These are phyloP conservation scores for Lepus timidus DNA, from an alignment of 2,113 vertebrate genomes.

Conservation along the genomic window DNA sequence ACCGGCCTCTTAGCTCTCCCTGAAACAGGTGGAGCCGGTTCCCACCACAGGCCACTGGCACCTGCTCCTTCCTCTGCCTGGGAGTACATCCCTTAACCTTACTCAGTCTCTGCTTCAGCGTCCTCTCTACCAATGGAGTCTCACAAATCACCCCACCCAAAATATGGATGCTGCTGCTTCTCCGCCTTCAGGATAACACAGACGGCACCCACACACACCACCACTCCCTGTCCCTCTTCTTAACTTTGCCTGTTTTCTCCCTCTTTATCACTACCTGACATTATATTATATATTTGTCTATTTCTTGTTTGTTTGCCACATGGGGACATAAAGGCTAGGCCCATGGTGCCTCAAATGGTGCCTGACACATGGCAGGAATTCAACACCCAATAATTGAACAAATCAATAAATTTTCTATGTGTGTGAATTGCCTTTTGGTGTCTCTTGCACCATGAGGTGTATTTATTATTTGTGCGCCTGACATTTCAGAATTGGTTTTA, in stretches of 20 bases:
- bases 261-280: background rate
- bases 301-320: background rate
- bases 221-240: background rate
- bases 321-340: background rate
- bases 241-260: background rate
- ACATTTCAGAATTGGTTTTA: background rate
- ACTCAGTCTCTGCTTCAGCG: background rate
- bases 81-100: too few relatives aligned
- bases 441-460: background rate
- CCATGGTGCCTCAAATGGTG: background rate
- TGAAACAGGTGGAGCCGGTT: background rate
- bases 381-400: background rate
- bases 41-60: background rate
- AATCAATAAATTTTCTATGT: background rate
- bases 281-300: background rate
- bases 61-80: background rate
- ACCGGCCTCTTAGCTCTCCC: background rate
- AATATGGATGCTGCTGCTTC: too few relatives aligned
- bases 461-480: background rate
- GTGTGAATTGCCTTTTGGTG: background rate
- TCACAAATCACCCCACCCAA: background rate
- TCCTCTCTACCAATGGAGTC: background rate
- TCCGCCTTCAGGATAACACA: background rate
- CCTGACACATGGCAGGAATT: background rate
- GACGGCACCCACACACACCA: background rate